Evolutionary conservation across 1,140 invertebrate species (phyloP).

Genomic region (Bombus fervidus): DNA sequence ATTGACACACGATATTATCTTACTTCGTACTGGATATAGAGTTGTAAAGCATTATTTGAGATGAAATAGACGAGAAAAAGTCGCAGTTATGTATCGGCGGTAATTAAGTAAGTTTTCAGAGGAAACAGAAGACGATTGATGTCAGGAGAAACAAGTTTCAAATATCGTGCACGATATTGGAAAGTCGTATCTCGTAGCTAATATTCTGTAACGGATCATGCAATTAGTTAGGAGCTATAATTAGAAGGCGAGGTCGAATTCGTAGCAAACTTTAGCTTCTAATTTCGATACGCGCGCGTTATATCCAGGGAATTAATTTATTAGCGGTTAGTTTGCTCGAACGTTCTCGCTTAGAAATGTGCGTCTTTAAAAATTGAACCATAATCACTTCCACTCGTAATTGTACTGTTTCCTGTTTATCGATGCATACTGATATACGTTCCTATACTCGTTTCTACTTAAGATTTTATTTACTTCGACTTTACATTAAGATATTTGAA

Average conservation of each 20-base stretch:
- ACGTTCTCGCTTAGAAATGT: not conserved
- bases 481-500: no score
- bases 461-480: no score
- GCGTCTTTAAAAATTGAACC: not conserved
- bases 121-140: not conserved
- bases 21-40: no score
- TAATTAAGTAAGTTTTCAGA: not conserved
- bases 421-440: no score
- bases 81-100: not conserved
- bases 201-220: constrained; percentile 18
- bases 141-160: not conserved
- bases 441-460: no score
- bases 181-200: constrained; percentile 1
- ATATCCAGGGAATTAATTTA: constrained; percentile 1
- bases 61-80: no score
- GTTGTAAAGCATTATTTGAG: not conserved
- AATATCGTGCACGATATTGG: constrained; percentile 24
- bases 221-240: constrained; percentile 23
- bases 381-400: not conserved
- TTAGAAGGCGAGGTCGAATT: constrained; percentile 11
- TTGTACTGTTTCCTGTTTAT: not conserved
- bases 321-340: not conserved
- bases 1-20: no score
- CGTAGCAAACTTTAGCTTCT: constrained; percentile 12
- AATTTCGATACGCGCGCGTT: constrained; percentile 9